Evolutionary conservation across 2,888 invertebrate genomes (phyloP), one percentile per base, ranked within the genome.

Genomic region (Lingula anatina): DNA sequence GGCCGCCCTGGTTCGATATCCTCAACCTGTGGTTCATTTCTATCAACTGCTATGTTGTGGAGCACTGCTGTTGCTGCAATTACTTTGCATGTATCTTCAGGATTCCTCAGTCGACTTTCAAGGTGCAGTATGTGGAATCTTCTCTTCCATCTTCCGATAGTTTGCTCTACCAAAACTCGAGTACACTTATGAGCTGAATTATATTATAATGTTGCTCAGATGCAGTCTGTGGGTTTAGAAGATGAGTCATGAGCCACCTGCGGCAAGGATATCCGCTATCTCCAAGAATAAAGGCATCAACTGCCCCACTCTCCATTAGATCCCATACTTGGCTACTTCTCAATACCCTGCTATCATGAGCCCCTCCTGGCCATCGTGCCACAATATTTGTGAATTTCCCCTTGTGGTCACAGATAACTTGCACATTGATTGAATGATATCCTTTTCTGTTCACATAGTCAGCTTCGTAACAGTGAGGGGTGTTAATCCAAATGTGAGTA

Each of bases 291-390:
- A 46, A 24, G 5, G 26, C 51, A 18, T 42, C 35, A 21, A 54
- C 48, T 15, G 31, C 44, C 36, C 50, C 50, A 21, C 28, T 42
- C 31, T 53, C 40, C 37, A 53, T 45, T n/a, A 36, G n/a, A 47
- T 50, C 50, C 46, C 47, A 50, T 21, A 50, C 41, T n/a, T 38
- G 18, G 25, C 54, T 44, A 5, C 24, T 21, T 5, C 44, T 35
- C 4, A 57, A 59, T 12, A 65, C 55, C 31, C 56, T 51, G 20
- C 44, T 37, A 26, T 62, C 62, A 47, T 63, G 59, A 1, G 54
- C 50, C n/a, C 51, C 41, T 3, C 64, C 65, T 0, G 60, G 60
- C 55, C 54, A 65, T 37, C 57, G 50, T 9, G 47, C 59, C 12
- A 51, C 51, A 21, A 56, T 42, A 43, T 59, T 57, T 0, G 28